Percentiles rank a stretch among this genome's conserved stretches.
Conservation (phyloP, 2,888 invertebrate genomes). For the Aporophyla nigra region DNA sequence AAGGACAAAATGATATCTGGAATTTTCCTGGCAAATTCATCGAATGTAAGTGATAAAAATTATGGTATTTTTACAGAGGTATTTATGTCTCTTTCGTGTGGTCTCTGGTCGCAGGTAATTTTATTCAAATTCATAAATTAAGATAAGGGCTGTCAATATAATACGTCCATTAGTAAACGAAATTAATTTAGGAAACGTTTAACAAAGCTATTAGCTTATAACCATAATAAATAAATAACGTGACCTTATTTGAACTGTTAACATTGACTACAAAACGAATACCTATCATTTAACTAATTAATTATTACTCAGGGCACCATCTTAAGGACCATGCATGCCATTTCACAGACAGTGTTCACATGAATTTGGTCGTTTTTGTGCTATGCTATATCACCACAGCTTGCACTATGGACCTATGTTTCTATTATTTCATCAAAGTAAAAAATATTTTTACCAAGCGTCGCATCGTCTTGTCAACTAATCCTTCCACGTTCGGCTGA, state of each 20-base stretch:
- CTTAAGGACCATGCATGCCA: not conserved
- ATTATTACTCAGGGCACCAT: not conserved
- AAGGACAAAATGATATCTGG: not conserved
- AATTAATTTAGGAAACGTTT: constrained; percentile 34
- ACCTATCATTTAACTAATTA: not conserved
- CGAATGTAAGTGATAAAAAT: constrained; percentile 39
- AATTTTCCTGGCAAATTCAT: constrained; percentile 13
- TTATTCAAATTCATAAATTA: constrained; percentile 54
- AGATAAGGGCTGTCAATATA: constrained; percentile 44
- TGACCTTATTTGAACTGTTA: not conserved
- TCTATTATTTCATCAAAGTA: not conserved
- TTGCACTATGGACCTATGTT: not conserved
- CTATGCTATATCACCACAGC: not conserved
- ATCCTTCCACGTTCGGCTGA: constrained; percentile 73
- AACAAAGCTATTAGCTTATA: constrained; percentile 30
- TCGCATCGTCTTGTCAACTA: constrained; percentile 66
- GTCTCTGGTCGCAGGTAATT: constrained; percentile 30
- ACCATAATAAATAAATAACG: constrained; percentile 10
- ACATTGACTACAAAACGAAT: not conserved
- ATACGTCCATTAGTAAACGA: constrained; percentile 35
- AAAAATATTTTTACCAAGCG: constrained; percentile 57
- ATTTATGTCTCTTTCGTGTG: constrained; percentile 53
- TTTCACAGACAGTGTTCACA: not conserved
- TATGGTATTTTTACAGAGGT: constrained; percentile 11
- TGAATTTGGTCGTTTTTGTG: not conserved